Base-by-base conservation (phyloP, 1,140 invertebrate species). In the Apocrypta bakeri region DNA sequence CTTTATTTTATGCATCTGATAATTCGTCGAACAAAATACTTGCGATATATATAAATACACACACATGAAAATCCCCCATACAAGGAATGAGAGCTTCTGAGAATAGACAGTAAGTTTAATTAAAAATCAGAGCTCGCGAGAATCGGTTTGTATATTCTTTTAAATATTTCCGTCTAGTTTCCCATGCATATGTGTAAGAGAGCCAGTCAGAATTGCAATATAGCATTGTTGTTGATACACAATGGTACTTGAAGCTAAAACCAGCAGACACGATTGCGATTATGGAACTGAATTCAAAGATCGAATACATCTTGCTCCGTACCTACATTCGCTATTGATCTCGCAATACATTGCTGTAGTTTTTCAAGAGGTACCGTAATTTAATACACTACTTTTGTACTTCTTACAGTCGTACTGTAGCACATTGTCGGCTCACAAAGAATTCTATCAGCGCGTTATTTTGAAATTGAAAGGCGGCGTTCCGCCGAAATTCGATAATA, bases 401-500 rank as follows among this genome's bases (percentile, higher is more conserved):
- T 25, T 73, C 3, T 29, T 27, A 66, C n/a, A 66, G 71, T 11
- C 27, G 33, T 17, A 74, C 24, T 12, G 12, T 24, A 12, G 74
- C 2, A 27, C 25, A 76, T 63, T 37, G 74, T 64, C 27, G 25
- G 31, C 31, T 9, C 48, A 76, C 74, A 76, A 76, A 63, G 74
- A 76, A 63, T 64, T 37, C 74, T 64, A 76, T 76, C 74, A 76
- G 48, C 48, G 17, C 27, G 27, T 29, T 37, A 76, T 63, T 76
- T 76, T n/a, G 56, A 76, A 31, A 64, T 37, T 76, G 74, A 76
- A 76, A 76, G 33, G 33, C 33, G 56, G 56, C 48, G 17, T 11
- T 64, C 31, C 17, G 37, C 17, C 74, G 48, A 64, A 76, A 64
- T 76, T 76, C 74, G 63, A 76, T 76, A 64, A 63, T 64, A 74